Percentiles rank a stretch among this genome's conserved stretches.
phyloP scores from a whole-genome alignment of 1,140 invertebrate species.

The Formica exsecta region DNA sequence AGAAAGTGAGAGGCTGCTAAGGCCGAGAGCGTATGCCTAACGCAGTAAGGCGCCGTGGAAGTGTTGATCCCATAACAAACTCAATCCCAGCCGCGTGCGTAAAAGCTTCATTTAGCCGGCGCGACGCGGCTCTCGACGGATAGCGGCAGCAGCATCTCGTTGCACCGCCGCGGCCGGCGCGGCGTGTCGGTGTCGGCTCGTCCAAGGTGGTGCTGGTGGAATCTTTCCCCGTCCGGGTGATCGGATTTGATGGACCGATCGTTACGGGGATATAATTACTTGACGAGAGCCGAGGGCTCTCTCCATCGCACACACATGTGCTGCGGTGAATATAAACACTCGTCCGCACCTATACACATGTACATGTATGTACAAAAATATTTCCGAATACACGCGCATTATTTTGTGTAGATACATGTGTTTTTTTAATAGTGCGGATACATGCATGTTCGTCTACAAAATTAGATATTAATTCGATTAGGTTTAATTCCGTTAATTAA shows the following conservation, averaged over 20 bases:
- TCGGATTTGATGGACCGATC: conserved; percentile 84
- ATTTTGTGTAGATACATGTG: too few species aligned
- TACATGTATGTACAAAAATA: not conserved
- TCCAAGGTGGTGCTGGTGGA: conserved; percentile 47
- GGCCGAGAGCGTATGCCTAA: conserved; percentile 67
- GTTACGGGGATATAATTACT: conserved; percentile 83
- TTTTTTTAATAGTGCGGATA: not conserved
- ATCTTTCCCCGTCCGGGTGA: conserved; percentile 68
- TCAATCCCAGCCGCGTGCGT: conserved; percentile 76
- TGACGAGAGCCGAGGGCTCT: conserved; percentile 14
- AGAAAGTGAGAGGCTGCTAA: conserved; percentile 25
- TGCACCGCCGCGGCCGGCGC: conserved; percentile 24
- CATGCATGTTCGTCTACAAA: too few species aligned
- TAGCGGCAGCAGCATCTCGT: conserved; percentile 32
- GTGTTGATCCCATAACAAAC: conserved; percentile 80
- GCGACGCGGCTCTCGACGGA: conserved; percentile 56
- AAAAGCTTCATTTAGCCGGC: conserved; percentile 82
- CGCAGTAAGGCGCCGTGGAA: conserved; percentile 67
- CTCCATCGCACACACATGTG: conserved; percentile 61
- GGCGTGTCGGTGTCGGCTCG: conserved; percentile 25
- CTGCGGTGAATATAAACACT: not conserved
- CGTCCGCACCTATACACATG: too few species aligned
- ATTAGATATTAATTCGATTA: too few species aligned
- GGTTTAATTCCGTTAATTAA: too few species aligned
- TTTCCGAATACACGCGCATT: not conserved